These are phyloP conservation scores for Pachyseris speciosa DNA, from an alignment of 64 coral and sea anemone species.

Conservation along the genomic window DNA sequence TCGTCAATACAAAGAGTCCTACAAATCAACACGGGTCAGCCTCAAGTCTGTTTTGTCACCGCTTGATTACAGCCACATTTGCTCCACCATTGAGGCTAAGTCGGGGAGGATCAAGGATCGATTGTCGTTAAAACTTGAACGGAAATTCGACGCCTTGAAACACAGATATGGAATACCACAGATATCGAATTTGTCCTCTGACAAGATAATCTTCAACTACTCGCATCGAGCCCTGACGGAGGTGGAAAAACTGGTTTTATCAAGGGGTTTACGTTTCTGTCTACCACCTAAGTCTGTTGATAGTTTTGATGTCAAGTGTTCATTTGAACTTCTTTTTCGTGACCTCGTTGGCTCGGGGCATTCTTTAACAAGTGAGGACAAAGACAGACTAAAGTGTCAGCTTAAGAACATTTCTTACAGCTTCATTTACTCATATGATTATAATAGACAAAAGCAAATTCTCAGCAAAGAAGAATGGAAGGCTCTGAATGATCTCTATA, in stretches of 20 bases:
- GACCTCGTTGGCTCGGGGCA: neutral
- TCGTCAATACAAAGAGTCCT: neutral
- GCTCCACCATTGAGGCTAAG: no score
- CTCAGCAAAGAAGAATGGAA: slow-evolving; percentile 18
- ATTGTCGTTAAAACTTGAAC: no score
- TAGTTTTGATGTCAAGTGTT: neutral
- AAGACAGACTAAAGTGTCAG: slow-evolving; percentile 5
- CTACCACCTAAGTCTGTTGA: neutral
- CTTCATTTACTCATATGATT: slow-evolving; percentile 22
- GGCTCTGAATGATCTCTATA: neutral
- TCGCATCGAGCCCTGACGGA: slow-evolving; percentile 12
- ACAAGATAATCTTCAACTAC: neutral
- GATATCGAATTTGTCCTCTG: neutral
- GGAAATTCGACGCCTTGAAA: no score
- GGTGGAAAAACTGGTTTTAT: neutral
- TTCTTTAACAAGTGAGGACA: neutral
- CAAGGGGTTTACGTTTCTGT: slow-evolving; percentile 5
- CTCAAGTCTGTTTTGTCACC: neutral
- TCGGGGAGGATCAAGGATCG: no score
- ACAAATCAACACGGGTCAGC: no score
- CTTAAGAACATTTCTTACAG: slow-evolving; percentile 4
- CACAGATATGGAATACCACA: no score
- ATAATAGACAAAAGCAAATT: neutral
- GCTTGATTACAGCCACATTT: no score
- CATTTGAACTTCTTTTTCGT: slow-evolving; percentile 39